phyloP scores from a whole-genome alignment of 2,113 vertebrate species.

The Hepsetus odoe region DNA sequence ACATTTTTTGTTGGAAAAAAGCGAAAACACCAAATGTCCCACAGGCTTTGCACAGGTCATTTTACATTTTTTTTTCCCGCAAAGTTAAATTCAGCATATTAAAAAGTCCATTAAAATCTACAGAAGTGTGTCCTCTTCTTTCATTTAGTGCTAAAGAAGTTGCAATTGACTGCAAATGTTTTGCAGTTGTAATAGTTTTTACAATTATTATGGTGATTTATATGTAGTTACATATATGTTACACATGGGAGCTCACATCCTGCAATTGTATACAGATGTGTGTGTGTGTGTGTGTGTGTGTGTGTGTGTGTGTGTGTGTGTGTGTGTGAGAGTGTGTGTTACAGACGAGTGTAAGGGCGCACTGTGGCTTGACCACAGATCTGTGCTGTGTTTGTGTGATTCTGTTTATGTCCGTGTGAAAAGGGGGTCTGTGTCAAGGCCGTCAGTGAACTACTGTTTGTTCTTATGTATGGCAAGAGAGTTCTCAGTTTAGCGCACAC shows the following conservation, averaged over 20 bases:
- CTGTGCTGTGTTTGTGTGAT: constrained; percentile 25
- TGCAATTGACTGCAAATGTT: too few species aligned
- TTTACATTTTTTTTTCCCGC: too few species aligned
- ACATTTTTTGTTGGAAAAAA: too few species aligned
- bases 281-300: neutral
- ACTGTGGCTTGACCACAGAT: constrained; percentile 16
- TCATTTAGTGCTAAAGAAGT: too few species aligned
- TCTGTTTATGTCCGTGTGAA: constrained; percentile 25
- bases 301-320: constrained; percentile 8
- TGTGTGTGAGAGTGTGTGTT: constrained; percentile 22
- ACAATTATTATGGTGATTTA: too few species aligned
- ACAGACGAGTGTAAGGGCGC: constrained; percentile 34
- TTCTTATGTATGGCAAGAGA: constrained; percentile 26
- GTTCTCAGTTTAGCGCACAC: constrained; percentile 37
- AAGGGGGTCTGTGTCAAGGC: constrained; percentile 30
- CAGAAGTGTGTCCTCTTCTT: too few species aligned
- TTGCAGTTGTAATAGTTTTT: too few species aligned
- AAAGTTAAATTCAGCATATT: too few species aligned
- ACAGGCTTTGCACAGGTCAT: too few species aligned
- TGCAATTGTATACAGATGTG: neutral
- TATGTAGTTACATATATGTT: too few species aligned
- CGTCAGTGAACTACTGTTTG: constrained; percentile 48
- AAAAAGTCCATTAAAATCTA: too few species aligned
- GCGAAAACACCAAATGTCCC: too few species aligned
- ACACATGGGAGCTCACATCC: neutral